Conservation (phyloP, 1,140 invertebrate genomes). For the Arctopsyche grandis region DNA sequence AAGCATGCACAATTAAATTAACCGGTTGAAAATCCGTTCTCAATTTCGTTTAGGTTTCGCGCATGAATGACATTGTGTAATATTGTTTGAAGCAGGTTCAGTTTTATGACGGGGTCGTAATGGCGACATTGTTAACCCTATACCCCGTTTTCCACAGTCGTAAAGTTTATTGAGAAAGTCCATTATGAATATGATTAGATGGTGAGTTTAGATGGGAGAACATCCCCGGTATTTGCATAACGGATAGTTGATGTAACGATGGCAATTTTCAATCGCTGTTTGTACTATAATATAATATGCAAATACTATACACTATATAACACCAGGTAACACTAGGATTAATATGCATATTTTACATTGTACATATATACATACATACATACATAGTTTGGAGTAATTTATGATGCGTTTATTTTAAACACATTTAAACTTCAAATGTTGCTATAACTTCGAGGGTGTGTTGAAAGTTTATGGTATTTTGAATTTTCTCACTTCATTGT, state of each 20-base stretch:
- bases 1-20: too few relatives aligned
- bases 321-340: too few relatives aligned
- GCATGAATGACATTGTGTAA: background rate
- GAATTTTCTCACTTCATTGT: too few relatives aligned
- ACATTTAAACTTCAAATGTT: too few relatives aligned
- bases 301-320: too few relatives aligned
- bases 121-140: slow-evolving; percentile 21
- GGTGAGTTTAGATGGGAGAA: slow-evolving; percentile 1
- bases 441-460: too few relatives aligned
- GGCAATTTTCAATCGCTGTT: background rate
- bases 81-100: slow-evolving; percentile 15
- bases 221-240: slow-evolving; percentile 12
- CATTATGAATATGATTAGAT: slow-evolving; percentile 32
- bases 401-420: too few relatives aligned
- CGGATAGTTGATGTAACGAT: slow-evolving; percentile 1
- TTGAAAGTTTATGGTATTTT: too few relatives aligned
- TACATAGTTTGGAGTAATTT: too few relatives aligned
- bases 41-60: background rate
- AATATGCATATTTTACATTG: too few relatives aligned
- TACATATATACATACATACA: too few relatives aligned
- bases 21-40: background rate
- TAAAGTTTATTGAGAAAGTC: slow-evolving; percentile 31
- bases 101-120: slow-evolving; percentile 26
- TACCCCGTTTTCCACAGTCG: slow-evolving; percentile 11
- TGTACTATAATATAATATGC: too few relatives aligned